Conservation (phyloP, 2,888 invertebrate species). For the Pelosia muscerda region DNA sequence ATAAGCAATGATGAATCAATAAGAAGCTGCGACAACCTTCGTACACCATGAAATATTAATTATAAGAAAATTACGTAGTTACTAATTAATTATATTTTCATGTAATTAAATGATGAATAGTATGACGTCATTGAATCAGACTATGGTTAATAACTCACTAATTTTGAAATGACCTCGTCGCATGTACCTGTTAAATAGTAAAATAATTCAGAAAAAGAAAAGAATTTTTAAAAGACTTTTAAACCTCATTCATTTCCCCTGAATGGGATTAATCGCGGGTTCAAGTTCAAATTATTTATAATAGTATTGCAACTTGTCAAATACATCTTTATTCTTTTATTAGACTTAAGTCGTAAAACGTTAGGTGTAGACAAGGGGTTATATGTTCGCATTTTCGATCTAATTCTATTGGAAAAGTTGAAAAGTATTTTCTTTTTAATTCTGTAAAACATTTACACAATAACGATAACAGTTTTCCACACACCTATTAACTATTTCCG, state of each 20-base stretch:
- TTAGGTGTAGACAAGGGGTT: no score
- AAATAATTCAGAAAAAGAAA: no score
- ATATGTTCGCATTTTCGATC: no score
- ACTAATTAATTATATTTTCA: background rate
- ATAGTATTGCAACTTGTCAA: no score
- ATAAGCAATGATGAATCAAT: conserved; percentile 1
- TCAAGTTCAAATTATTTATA: no score
- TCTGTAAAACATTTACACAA: conserved; percentile 25
- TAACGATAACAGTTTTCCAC: conserved; percentile 13
- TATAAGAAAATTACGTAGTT: background rate
- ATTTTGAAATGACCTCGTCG: background rate
- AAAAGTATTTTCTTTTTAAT: background rate
- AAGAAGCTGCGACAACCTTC: background rate
- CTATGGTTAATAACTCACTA: background rate
- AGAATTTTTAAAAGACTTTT: no score
- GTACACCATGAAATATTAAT: background rate
- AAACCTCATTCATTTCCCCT: no score
- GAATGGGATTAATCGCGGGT: no score
- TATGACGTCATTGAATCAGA: background rate
- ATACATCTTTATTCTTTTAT: no score
- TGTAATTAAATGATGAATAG: background rate
- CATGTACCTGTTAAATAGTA: no score
- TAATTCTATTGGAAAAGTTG: no score
- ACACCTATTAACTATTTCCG: conserved; percentile 31
- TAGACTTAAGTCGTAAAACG: no score